Conservation (phyloP, 2,797 vertebrate genomes). For the Hoplostethus mediterraneus region DNA sequence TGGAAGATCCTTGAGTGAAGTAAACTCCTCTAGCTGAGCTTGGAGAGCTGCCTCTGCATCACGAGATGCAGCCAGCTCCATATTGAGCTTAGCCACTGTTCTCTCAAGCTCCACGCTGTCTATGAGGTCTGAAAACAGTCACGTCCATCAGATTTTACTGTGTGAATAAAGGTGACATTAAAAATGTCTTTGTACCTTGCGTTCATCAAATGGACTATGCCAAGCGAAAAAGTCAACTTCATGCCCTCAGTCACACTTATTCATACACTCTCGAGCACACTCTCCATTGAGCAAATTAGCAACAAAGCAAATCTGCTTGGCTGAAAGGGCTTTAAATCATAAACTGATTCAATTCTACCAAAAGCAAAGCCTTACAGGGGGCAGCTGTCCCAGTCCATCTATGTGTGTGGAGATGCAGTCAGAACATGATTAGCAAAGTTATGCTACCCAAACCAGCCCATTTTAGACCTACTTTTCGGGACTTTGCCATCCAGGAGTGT, state of each 20-base stretch:
- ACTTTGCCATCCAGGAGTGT: constrained; percentile 88
- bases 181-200: no score
- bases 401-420: no score
- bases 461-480: constrained; percentile 87
- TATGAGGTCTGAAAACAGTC: constrained; percentile 79
- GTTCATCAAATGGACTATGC: no score
- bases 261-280: not conserved
- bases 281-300: not conserved
- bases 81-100: constrained; percentile 77
- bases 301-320: not conserved
- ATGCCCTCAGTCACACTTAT: no score
- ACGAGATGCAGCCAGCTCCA: constrained; percentile 65
- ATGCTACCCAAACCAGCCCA: no score
- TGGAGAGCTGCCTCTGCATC: constrained; percentile 78
- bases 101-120: constrained; percentile 85
- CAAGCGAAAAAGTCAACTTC: no score
- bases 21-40: constrained; percentile 78
- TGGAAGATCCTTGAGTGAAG: constrained; percentile 52
- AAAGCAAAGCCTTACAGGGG: not conserved
- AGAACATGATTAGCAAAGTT: not conserved
- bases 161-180: not conserved
- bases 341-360: not conserved
- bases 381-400: no score
- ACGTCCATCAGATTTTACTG: not conserved
- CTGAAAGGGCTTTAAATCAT: not conserved